Percentiles rank a stretch among this genome's conserved stretches.
Evolutionary conservation across 2,888 invertebrate genomes (phyloP).

Genomic region (Ctenicera cuprea): DNA sequence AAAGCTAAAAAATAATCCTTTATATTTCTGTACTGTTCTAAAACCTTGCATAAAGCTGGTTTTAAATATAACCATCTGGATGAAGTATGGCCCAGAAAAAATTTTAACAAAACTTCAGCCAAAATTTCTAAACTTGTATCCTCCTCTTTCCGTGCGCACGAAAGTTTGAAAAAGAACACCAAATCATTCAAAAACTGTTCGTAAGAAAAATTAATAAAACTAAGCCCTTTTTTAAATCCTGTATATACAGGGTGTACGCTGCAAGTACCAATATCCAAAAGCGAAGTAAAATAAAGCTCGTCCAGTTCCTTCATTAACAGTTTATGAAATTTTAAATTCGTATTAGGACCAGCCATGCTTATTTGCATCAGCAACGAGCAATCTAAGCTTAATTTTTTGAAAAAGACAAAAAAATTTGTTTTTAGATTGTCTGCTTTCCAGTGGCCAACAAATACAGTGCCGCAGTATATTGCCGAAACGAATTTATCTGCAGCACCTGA

Average conservation of each 20-base stretch:
- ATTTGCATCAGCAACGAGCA: slow-evolving; percentile 40
- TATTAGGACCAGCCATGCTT: slow-evolving; percentile 8
- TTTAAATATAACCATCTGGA: slow-evolving; percentile 36
- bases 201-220: slow-evolving; percentile 34
- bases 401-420: slow-evolving; percentile 35
- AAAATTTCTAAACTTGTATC: slow-evolving; percentile 29
- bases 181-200: slow-evolving; percentile 44
- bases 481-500: slow-evolving; percentile 37
- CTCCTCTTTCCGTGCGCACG: slow-evolving; percentile 10
- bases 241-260: slow-evolving; percentile 25
- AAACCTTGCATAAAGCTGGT: slow-evolving; percentile 26
- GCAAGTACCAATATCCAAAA: slow-evolving; percentile 34
- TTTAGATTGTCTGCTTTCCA: slow-evolving; percentile 27
- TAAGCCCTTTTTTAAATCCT: slow-evolving; percentile 30
- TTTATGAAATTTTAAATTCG: slow-evolving; percentile 37
- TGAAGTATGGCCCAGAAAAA: slow-evolving; percentile 27
- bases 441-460: slow-evolving; percentile 17
- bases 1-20: slow-evolving; percentile 36
- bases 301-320: slow-evolving; percentile 36
- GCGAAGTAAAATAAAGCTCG: slow-evolving; percentile 40
- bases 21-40: slow-evolving; percentile 39
- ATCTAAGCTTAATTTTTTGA: slow-evolving; percentile 43
- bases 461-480: slow-evolving; percentile 39
- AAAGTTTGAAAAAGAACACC: slow-evolving; percentile 37
- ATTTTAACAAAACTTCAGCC: slow-evolving; percentile 28